These are phyloP conservation scores for Scaptomyza reducta DNA, from an alignment of 2,888 invertebrate species.

Conservation along the genomic window DNA sequence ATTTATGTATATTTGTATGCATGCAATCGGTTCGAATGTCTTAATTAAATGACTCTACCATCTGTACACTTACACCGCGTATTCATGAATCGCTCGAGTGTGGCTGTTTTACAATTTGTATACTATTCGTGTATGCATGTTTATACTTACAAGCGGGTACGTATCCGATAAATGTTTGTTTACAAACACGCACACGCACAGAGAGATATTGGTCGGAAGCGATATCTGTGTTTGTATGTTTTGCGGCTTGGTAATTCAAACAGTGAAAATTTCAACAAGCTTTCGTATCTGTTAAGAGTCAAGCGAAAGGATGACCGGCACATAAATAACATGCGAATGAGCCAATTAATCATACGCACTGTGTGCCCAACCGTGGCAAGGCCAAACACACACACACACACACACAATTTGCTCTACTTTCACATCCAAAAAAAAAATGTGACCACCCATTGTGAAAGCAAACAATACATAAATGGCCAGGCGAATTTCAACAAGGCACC, in stretches of 20 bases:
- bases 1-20: slow-evolving; percentile 2
- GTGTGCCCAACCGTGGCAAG: slow-evolving; percentile 50
- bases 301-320: slow-evolving; percentile 2
- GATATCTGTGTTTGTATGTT: slow-evolving; percentile 13
- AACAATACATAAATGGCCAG: slow-evolving; percentile 38
- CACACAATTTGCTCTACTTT: neutral
- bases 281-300: slow-evolving; percentile 19
- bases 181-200: neutral
- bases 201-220: neutral
- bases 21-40: neutral
- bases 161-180: neutral
- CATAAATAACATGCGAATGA: slow-evolving; percentile 39
- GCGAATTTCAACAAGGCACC: slow-evolving; percentile 10
- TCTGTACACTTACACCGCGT: neutral
- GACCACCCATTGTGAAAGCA: slow-evolving; percentile 26
- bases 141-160: neutral
- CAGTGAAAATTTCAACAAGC: slow-evolving; percentile 47
- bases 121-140: slow-evolving; percentile 7
- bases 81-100: slow-evolving; percentile 17
- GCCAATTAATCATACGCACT: slow-evolving; percentile 71
- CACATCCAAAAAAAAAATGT: slow-evolving; percentile 5
- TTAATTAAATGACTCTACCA: slow-evolving; percentile 15
- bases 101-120: slow-evolving; percentile 25
- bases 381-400: slow-evolving; percentile 13
- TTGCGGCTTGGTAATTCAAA: slow-evolving; percentile 33